phyloP scores from a whole-genome alignment of 2,797 vertebrate genomes.

The Etheostoma nigrum region DNA sequence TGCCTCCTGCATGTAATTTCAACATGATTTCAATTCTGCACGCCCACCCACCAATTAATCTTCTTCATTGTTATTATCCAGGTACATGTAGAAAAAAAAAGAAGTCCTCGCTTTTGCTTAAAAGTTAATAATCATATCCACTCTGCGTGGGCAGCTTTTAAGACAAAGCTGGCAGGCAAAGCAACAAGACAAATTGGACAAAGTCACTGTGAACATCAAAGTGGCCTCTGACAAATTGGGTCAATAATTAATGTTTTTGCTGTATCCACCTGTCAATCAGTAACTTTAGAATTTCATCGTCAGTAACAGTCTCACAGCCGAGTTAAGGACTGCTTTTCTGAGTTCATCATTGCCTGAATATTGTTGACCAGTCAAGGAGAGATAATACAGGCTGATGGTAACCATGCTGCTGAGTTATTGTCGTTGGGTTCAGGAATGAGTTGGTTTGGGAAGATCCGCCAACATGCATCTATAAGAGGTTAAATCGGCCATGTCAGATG shows the following conservation, averaged over 20 bases:
- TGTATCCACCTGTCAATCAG: slow-evolving; percentile 32
- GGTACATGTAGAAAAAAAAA: slow-evolving; percentile 44
- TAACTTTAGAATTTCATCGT: slow-evolving; percentile 22
- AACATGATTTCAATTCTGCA: slow-evolving; percentile 70
- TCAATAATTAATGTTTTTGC: slow-evolving; percentile 45
- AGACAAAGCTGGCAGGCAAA: slow-evolving; percentile 38
- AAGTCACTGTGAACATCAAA: slow-evolving; percentile 41
- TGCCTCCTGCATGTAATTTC: slow-evolving; percentile 63
- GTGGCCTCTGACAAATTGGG: slow-evolving; percentile 26
- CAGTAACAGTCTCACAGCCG: neutral
- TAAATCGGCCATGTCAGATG: slow-evolving; percentile 43
- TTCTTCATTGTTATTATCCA: slow-evolving; percentile 67
- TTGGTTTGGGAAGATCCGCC: slow-evolving; percentile 4
- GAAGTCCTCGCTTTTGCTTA: slow-evolving; percentile 57
- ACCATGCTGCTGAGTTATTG: neutral
- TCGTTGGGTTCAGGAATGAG: slow-evolving; percentile 25
- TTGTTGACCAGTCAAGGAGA: slow-evolving; percentile 12
- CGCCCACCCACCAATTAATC: slow-evolving; percentile 73
- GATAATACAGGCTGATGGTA: slow-evolving; percentile 16
- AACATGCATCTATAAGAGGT: slow-evolving; percentile 11
- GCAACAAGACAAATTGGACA: slow-evolving; percentile 47
- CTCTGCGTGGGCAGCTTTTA: slow-evolving; percentile 48
- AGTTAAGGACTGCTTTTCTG: slow-evolving; percentile 10
- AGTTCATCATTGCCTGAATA: slow-evolving; percentile 3
- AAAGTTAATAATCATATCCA: slow-evolving; percentile 64